Conservation (phyloP, 2,113 vertebrate species). For the Muntiacus muntjak region DNA sequence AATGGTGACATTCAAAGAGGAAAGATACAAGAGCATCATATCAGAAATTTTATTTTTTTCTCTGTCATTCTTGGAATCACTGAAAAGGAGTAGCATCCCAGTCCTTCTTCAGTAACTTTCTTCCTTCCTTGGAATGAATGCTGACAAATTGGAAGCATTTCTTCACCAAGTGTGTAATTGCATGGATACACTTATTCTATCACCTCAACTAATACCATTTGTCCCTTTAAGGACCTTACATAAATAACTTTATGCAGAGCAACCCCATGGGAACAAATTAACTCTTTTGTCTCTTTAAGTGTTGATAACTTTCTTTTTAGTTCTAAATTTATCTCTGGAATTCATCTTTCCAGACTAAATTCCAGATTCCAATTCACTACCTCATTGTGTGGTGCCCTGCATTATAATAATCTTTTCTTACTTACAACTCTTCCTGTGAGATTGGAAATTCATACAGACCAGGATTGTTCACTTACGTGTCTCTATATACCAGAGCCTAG, state of each 20-base stretch:
- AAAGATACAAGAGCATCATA: neutral
- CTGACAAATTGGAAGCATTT: neutral
- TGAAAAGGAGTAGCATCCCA: neutral
- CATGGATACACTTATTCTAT: neutral
- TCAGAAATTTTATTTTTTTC: neutral
- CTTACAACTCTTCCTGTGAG: neutral
- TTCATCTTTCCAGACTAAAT: neutral
- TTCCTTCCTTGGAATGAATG: neutral
- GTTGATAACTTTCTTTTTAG: neutral
- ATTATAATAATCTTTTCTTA: constrained; percentile 6
- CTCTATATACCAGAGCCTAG: neutral
- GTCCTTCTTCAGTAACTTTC: neutral
- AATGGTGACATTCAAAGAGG: neutral
- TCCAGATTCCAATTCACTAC: neutral
- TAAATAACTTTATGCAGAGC: neutral
- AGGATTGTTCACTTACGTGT: neutral
- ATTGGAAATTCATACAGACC: neutral
- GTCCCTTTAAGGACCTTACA: neutral
- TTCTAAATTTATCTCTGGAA: neutral
- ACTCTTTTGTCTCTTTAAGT: neutral
- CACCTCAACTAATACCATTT: neutral
- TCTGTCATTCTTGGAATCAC: neutral
- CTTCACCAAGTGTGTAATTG: neutral
- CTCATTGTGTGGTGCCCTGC: neutral
- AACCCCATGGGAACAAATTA: neutral